Evolutionary conservation across 2,888 invertebrate genomes (phyloP).

Genomic region (Pasiphila rectangulata): DNA sequence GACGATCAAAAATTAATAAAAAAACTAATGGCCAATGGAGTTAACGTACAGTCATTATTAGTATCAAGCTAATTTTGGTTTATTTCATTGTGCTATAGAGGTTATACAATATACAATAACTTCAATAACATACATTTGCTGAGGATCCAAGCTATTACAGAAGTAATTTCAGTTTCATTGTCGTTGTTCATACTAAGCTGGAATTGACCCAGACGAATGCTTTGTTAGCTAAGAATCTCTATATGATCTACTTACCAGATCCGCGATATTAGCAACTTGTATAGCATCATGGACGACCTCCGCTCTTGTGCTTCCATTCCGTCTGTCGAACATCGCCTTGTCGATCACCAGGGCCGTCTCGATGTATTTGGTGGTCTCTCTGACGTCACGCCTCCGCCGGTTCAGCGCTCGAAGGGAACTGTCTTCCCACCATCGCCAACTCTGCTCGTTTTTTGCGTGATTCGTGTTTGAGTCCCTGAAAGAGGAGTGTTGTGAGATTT

Average conservation of each 20-base stretch:
- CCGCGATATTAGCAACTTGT: constrained; percentile 98
- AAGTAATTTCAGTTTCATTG: neutral
- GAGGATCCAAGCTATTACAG: too few species aligned
- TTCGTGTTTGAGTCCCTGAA: constrained; percentile 41
- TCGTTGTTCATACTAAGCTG: neutral
- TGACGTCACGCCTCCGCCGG: constrained; percentile 86
- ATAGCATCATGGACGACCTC: constrained; percentile 97
- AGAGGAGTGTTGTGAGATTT: too few species aligned
- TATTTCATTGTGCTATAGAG: too few species aligned
- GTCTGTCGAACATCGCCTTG: constrained; percentile 96
- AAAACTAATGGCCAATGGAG: too few species aligned
- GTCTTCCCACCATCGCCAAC: constrained; percentile 71
- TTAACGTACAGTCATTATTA: too few species aligned
- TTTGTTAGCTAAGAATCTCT: too few species aligned
- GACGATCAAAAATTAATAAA: too few species aligned
- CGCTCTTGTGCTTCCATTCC: constrained; percentile 92
- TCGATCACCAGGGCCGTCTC: constrained; percentile 98
- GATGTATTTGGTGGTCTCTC: constrained; percentile 95
- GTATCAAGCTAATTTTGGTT: too few species aligned
- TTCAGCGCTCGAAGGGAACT: constrained; percentile 57
- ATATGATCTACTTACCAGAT: constrained; percentile 87
- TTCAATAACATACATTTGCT: too few species aligned
- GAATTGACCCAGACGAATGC: too few species aligned
- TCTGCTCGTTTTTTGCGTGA: constrained; percentile 49
- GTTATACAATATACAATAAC: too few species aligned